A percentile compares a stretch with the other conserved stretches of the same genome.
These are phyloP conservation scores for Leucozona laternaria DNA, from an alignment of 2,888 invertebrate genomes.

Conservation along the genomic window DNA sequence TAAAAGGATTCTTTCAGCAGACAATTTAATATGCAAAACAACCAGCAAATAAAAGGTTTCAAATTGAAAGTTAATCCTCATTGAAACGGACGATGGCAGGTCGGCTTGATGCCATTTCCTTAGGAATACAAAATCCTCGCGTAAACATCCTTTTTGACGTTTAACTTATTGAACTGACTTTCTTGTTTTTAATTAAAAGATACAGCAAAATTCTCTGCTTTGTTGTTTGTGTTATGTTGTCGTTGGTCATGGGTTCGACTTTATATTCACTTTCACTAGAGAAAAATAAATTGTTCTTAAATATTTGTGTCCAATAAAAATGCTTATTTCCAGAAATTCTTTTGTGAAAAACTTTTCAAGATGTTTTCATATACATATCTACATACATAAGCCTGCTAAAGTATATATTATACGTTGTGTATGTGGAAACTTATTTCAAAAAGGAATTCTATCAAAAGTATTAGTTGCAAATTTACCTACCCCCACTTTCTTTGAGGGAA, in stretches of 20 bases:
- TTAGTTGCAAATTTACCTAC: not conserved
- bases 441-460: not conserved
- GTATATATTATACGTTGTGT: not conserved
- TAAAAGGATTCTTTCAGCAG: slow-evolving; percentile 23
- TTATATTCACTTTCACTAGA: not conserved
- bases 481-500: not conserved
- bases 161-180: slow-evolving; percentile 53
- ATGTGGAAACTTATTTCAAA: slow-evolving; percentile 5
- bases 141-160: slow-evolving; percentile 11
- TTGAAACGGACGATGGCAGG: not conserved
- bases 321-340: not conserved
- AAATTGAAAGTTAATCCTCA: slow-evolving; percentile 8
- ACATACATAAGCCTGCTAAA: no score
- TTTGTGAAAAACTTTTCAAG: slow-evolving; percentile 12
- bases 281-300: not conserved
- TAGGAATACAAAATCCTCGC: not conserved
- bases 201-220: not conserved
- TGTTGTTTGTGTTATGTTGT: no score
- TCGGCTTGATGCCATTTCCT: not conserved
- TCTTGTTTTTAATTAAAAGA: not conserved
- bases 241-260: not conserved
- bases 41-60: slow-evolving; percentile 18
- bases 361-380: not conserved
- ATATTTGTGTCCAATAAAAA: not conserved
- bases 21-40: slow-evolving; percentile 57